Conservation (phyloP, 2,888 invertebrate species). For the Sialis lutaria region DNA sequence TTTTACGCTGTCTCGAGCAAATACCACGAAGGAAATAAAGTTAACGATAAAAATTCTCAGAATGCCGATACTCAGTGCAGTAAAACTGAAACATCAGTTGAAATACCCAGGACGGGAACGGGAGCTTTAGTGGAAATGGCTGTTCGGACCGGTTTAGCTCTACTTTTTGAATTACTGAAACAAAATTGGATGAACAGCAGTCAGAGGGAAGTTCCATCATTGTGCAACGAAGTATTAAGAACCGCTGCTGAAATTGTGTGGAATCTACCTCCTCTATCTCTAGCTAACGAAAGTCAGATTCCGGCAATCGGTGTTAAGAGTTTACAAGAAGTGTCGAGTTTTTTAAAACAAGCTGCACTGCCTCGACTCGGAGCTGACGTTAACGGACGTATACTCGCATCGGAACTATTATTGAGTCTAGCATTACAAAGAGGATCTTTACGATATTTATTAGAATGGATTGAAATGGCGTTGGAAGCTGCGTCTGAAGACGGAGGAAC, state of each 20-base stretch:
- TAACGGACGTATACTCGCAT: conserved; percentile 24
- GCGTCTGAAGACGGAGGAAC: conserved; percentile 11
- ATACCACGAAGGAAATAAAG: conserved; percentile 31
- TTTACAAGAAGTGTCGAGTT: conserved; percentile 33
- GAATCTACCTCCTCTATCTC: conserved; percentile 35
- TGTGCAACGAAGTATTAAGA: conserved; percentile 38
- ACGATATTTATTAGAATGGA: conserved; percentile 40
- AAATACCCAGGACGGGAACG: conserved; percentile 20
- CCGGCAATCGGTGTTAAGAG: conserved; percentile 31
- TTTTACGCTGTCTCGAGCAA: conserved; percentile 34
- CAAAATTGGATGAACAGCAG: conserved; percentile 36
- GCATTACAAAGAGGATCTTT: conserved; percentile 41
- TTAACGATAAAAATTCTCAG: conserved; percentile 8
- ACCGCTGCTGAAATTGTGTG: conserved; percentile 36
- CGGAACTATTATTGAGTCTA: conserved; percentile 35
- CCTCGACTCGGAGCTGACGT: conserved; percentile 30
- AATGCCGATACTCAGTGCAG: conserved; percentile 7
- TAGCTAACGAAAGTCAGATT: conserved; percentile 38
- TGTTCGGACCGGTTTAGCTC: conserved; percentile 37
- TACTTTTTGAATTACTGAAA: conserved; percentile 36
- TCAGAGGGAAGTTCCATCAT: conserved; percentile 23
- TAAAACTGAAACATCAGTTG: conserved; percentile 7
- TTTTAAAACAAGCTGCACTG: conserved; percentile 32
- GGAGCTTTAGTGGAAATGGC: conserved; percentile 41
- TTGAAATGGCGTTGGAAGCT: conserved; percentile 35